Evolutionary conservation across 1,140 invertebrate genomes (phyloP).

Genomic region (Brachionus koreanus): DNA sequence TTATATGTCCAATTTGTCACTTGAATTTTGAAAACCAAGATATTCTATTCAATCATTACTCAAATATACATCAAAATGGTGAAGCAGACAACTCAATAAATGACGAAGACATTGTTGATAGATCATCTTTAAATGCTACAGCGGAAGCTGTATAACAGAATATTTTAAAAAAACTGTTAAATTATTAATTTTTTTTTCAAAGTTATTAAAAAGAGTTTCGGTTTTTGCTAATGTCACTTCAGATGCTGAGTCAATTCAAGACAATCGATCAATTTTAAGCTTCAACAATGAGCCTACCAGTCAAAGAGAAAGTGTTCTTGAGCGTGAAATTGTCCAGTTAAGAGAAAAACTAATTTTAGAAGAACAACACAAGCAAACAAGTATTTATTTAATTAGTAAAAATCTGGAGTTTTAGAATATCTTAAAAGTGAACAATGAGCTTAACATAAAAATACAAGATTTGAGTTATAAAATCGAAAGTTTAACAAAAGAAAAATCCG

Average conservation of each 20-base stretch:
- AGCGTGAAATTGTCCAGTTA: background rate
- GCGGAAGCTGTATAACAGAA: background rate
- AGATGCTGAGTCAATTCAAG: constrained; percentile 4
- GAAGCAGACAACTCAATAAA: background rate
- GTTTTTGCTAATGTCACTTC: background rate
- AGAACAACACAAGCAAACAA: background rate
- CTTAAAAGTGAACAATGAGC: background rate
- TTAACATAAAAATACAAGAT: background rate
- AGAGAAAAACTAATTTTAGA: background rate
- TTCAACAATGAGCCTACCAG: background rate
- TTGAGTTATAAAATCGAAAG: background rate
- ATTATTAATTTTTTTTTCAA: background rate
- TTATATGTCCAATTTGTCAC: constrained; percentile 43
- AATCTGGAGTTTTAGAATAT: background rate
- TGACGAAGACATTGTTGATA: background rate
- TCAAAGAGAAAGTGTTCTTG: background rate
- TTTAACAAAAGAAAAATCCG: background rate
- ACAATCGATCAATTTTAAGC: background rate
- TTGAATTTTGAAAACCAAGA: background rate
- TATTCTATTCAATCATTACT: constrained; percentile 7
- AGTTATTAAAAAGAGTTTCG: background rate
- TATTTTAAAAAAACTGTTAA: background rate
- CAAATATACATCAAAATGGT: background rate
- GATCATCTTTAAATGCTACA: constrained; percentile 2
- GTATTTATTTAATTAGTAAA: background rate